Base-by-base conservation (phyloP, 1,140 invertebrate species). In the Drosophila albomicans region DNA sequence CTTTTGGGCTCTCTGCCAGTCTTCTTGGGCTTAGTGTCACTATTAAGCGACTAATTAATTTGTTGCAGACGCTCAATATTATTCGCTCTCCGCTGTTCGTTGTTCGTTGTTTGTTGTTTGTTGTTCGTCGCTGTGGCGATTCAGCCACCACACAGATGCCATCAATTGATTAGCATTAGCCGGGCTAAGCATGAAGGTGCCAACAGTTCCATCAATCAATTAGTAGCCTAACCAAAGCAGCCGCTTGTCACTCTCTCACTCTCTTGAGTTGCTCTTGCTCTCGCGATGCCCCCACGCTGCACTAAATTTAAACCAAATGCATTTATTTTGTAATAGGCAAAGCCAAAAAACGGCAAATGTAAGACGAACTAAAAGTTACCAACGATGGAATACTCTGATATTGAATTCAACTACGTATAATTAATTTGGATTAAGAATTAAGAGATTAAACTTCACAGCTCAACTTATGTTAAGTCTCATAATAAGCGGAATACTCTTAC, bases 31-130 rank as follows among this genome's bases (percentile, higher is more conserved):
- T 89, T 89, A 89, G 85, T 89, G 85, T 89, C 85, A 89, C 88
- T 85, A 85, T 89, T 89, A 89, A 89, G 85, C 81, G 81, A 82
- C 81, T 87, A 89, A 89, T 89, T 89, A 87, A 89, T 89, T 89
- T 89, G 85, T 89, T 89, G 81, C 75, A 85, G 86, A 79, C 86
- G 80, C 81, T 76, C 49, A 16, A 66, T 79, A 79, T 79, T 79
- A 69, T 79, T 79, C 20, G 20, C 20, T 25, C 20, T 25, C 20
- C 20, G 20, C 20, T 63, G 41, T 74, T 58, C 20, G 43, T 28
- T 63, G 41, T 74, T 58, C 20, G 43, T 28, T 20, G 38, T 25
- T 25, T 25, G 20, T 25, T 63, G 30, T 74, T 58, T 13, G 43
- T 13, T 52, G 41, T 25, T 25, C 8, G 4, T 28, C 11, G 38